Percentiles rank a stretch among this genome's conserved stretches.
Conservation (phyloP, 2,797 vertebrate species). For the Amphiprion clarkii region DNA sequence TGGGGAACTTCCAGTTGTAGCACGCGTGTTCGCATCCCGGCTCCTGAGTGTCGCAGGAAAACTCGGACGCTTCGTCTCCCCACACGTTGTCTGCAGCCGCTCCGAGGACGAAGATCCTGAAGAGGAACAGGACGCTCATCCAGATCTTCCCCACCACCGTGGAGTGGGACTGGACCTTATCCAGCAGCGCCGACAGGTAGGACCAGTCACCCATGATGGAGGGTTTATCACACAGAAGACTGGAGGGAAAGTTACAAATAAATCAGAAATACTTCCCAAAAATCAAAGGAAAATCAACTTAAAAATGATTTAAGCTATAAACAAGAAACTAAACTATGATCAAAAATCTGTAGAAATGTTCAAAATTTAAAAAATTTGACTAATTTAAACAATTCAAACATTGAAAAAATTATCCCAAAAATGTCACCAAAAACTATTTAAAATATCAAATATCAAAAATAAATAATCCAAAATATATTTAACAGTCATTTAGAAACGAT, state of each 20-base stretch:
- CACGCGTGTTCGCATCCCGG: slow-evolving; percentile 90
- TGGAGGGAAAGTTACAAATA: slow-evolving; percentile 3
- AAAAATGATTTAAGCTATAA: too few relatives aligned
- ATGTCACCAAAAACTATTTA: too few relatives aligned
- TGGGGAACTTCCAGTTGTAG: slow-evolving; percentile 92
- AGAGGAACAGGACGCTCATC: slow-evolving; percentile 94
- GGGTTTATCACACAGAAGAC: background rate
- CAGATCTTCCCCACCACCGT: slow-evolving; percentile 94
- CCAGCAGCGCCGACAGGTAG: slow-evolving; percentile 89
- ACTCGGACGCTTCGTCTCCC: slow-evolving; percentile 91
- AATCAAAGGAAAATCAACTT: too few relatives aligned
- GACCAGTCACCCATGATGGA: slow-evolving; percentile 91
- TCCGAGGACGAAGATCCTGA: slow-evolving; percentile 92
- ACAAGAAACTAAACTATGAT: too few relatives aligned
- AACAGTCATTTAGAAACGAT: too few relatives aligned
- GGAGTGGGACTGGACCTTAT: slow-evolving; percentile 93
- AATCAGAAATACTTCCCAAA: too few relatives aligned
- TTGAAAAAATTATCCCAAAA: too few relatives aligned
- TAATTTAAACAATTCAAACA: too few relatives aligned
- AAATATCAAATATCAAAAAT: too few relatives aligned
- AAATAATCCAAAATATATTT: too few relatives aligned
- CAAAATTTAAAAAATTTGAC: accelerated
- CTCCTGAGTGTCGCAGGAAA: slow-evolving; percentile 88
- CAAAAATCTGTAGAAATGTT: too few relatives aligned
- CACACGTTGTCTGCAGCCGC: slow-evolving; percentile 91